Percentiles rank a stretch among this genome's conserved stretches.
Evolutionary conservation across 2,797 vertebrate species (phyloP).

Genomic region (Chrosomus eos): DNA sequence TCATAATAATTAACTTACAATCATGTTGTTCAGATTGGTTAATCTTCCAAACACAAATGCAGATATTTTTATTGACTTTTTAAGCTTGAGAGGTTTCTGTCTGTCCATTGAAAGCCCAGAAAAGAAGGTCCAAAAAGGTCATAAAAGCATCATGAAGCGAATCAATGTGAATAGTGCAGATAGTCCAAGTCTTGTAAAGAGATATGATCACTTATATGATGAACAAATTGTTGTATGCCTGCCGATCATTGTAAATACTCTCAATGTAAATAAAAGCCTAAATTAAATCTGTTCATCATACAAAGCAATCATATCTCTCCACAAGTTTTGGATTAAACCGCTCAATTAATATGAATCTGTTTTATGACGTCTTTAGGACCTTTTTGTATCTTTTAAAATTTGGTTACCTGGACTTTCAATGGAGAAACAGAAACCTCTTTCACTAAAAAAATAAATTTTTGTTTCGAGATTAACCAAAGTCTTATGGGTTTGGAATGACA

Average conservation of each 20-base stretch:
- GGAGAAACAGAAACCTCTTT: neutral
- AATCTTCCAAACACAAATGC: neutral
- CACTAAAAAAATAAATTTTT: neutral
- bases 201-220: neutral
- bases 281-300: neutral
- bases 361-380: neutral
- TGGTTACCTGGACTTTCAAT: neutral
- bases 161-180: neutral
- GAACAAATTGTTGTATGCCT: neutral
- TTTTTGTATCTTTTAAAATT: neutral
- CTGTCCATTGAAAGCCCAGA: neutral
- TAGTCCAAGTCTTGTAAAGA: neutral
- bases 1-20: neutral
- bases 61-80: neutral
- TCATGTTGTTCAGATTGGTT: neutral
- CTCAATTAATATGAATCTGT: neutral
- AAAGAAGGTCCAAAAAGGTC: neutral
- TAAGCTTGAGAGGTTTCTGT: neutral
- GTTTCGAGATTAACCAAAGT: neutral
- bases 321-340: neutral
- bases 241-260: neutral
- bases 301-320: neutral
- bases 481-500: neutral
- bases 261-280: neutral
- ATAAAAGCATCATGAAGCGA: neutral